These are phyloP conservation scores for Capitulum mitella DNA, from an alignment of 2,888 invertebrate genomes.

Conservation along the genomic window DNA sequence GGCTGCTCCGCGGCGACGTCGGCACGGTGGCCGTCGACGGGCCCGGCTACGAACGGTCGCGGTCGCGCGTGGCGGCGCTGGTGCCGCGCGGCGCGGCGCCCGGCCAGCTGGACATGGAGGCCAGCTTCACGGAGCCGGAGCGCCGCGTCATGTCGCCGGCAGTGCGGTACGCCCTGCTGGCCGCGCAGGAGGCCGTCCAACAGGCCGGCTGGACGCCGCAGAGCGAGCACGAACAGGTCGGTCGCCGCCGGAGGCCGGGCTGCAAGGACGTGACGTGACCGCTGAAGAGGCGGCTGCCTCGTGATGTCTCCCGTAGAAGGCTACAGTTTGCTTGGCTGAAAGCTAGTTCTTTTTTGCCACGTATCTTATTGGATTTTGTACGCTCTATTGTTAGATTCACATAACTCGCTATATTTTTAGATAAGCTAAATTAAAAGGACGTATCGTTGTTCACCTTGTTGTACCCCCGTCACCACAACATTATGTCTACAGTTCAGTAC, in stretches of 20 bases:
- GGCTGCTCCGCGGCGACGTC: constrained; percentile 6
- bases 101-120: constrained; percentile 30
- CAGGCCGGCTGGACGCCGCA: not conserved
- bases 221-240: not conserved
- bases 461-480: no score
- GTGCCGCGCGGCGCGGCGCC: constrained; percentile 31
- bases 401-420: no score
- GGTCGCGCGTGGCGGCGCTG: constrained; percentile 31
- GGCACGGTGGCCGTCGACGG: constrained; percentile 1
- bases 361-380: no score
- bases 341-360: no score
- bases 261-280: no score
- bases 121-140: constrained; percentile 30
- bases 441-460: no score
- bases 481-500: no score
- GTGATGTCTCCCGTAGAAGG: no score
- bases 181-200: constrained; percentile 7
- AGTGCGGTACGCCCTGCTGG: constrained; percentile 30
- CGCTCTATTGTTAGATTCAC: no score
- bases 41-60: constrained; percentile 28
- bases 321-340: no score
- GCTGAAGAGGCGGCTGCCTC: no score
- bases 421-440: no score
- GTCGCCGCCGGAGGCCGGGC: not conserved
- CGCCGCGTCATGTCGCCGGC: constrained; percentile 32